Conservation (phyloP, 2,888 invertebrate species). For the Dyspetes luteomarginatus region DNA sequence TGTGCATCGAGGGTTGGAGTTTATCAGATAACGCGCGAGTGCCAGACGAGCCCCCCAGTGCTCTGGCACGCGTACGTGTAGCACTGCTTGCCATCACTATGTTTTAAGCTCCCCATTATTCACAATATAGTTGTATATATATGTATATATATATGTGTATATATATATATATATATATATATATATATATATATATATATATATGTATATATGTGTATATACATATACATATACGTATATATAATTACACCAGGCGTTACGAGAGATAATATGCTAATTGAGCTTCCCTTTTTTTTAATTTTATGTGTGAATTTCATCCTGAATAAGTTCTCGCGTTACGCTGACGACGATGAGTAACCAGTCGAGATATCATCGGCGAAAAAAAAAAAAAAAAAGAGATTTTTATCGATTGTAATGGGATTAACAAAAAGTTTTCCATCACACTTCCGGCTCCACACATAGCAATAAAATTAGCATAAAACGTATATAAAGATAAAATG, state of each 20-base stretch:
- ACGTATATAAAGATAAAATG: no score
- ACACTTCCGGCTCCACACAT: background rate
- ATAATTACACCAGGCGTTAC: slow-evolving; percentile 73
- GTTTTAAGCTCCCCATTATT: background rate
- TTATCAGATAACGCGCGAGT: slow-evolving; percentile 42
- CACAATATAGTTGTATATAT: background rate
- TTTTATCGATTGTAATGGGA: slow-evolving; percentile 18
- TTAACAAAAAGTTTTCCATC: slow-evolving; percentile 2
- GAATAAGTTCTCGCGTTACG: slow-evolving; percentile 74
- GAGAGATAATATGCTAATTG: slow-evolving; percentile 80
- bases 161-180: background rate
- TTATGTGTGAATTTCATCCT: slow-evolving; percentile 76
- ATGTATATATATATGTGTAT: background rate
- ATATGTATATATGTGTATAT: background rate
- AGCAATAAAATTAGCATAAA: background rate
- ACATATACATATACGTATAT: background rate
- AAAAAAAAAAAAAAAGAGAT: slow-evolving; percentile 4
- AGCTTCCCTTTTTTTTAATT: slow-evolving; percentile 72
- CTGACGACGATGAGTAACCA: slow-evolving; percentile 65
- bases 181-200: background rate
- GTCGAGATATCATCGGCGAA: slow-evolving; percentile 36
- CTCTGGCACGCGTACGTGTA: slow-evolving; percentile 44
- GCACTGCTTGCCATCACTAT: slow-evolving; percentile 4
- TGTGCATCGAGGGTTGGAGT: no score
- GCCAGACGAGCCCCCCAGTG: slow-evolving; percentile 21